A percentile compares a stretch with the other conserved stretches of the same genome.
Evolutionary conservation across 2,888 invertebrate genomes (phyloP).

Genomic region (Euproctis similis): DNA sequence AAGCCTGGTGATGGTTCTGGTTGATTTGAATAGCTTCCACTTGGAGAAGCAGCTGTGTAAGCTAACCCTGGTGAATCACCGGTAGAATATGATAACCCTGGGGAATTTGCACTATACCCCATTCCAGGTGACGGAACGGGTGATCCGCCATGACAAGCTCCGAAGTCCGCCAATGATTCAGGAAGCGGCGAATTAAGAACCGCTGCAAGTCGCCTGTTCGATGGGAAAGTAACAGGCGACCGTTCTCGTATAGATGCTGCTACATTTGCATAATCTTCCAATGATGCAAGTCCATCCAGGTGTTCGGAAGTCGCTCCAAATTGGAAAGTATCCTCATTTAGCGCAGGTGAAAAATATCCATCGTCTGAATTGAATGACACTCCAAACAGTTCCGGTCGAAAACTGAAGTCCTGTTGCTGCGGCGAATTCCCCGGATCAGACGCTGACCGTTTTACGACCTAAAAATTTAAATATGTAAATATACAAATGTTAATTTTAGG

Average conservation of each 20-base stretch:
- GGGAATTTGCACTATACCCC: slow-evolving; percentile 65
- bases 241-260: slow-evolving; percentile 75
- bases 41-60: slow-evolving; percentile 58
- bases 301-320: slow-evolving; percentile 79
- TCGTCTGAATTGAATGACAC: slow-evolving; percentile 79
- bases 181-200: slow-evolving; percentile 86
- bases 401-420: slow-evolving; percentile 73
- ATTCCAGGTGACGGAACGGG: slow-evolving; percentile 72
- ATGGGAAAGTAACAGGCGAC: slow-evolving; percentile 77
- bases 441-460: slow-evolving; percentile 83
- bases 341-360: slow-evolving; percentile 78
- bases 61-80: slow-evolving; percentile 63
- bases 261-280: slow-evolving; percentile 78
- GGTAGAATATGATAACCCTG: slow-evolving; percentile 87
- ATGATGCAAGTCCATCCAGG: slow-evolving; percentile 76
- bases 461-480: too few relatives aligned
- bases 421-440: slow-evolving; percentile 82
- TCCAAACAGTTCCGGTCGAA: slow-evolving; percentile 78
- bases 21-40: slow-evolving; percentile 58
- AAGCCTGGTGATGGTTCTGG: slow-evolving; percentile 80
- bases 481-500: too few relatives aligned
- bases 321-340: slow-evolving; percentile 85
- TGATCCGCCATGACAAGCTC: slow-evolving; percentile 82
- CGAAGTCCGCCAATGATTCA: slow-evolving; percentile 87
- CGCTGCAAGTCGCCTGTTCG: slow-evolving; percentile 84